phyloP scores from a whole-genome alignment of 30 jellyfish, hydroid and myxozoan genomes.

The Rhopilema esculentum region DNA sequence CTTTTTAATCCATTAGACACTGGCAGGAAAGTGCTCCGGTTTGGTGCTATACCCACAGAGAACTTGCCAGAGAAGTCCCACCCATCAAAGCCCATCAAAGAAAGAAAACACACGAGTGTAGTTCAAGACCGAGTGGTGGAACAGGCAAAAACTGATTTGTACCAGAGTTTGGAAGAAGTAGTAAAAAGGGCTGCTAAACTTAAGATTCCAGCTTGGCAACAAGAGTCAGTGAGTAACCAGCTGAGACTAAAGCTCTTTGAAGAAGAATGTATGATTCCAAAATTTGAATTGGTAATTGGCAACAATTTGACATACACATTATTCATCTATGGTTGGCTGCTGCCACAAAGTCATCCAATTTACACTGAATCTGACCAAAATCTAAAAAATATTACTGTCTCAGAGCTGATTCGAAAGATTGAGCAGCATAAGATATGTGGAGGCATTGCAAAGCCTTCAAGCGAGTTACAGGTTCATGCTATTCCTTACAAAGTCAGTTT shows the following conservation, averaged over 20 bases:
- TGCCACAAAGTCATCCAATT: neutral
- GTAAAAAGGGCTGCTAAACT: neutral
- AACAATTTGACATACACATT: slow-evolving; percentile 1
- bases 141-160: slow-evolving; percentile 11
- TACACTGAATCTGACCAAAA: neutral
- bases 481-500: slow-evolving; percentile 6
- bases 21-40: slow-evolving; percentile 25
- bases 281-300: neutral
- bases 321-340: neutral
- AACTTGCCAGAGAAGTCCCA: slow-evolving; percentile 27
- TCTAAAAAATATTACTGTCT: slow-evolving; percentile 15
- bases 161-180: slow-evolving; percentile 17
- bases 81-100: neutral
- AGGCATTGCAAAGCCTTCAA: slow-evolving; percentile 10
- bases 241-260: neutral
- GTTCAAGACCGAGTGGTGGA: slow-evolving; percentile 24
- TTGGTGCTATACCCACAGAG: slow-evolving; percentile 15
- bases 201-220: slow-evolving; percentile 25
- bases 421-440: slow-evolving; percentile 21
- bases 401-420: slow-evolving; percentile 13
- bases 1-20: neutral
- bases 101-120: neutral
- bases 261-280: neutral
- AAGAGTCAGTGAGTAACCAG: neutral
- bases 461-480: neutral